Evolutionary conservation across 1,140 invertebrate genomes (phyloP), one percentile per base, ranked within the genome.

Genomic region (Hesperophylax magnus): DNA sequence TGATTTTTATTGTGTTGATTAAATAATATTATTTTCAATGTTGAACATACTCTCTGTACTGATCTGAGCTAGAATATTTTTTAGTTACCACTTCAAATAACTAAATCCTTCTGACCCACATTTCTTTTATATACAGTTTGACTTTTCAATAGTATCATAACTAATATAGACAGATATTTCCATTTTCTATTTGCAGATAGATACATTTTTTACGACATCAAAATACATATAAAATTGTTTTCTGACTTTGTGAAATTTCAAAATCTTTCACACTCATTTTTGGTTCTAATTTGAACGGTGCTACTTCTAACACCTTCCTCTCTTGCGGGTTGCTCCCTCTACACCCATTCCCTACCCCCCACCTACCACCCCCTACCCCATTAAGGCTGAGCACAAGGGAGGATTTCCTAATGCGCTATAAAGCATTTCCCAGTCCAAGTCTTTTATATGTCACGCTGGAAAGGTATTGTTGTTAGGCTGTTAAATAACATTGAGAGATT

Each of bases 231-330:
- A n/a, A n/a, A n/a, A n/a, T n/a, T n/a, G n/a, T n/a, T n/a, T n/a
- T n/a, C n/a, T n/a, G n/a, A n/a, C n/a, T n/a, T n/a, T n/a, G n/a
- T n/a, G n/a, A n/a, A n/a, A n/a, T n/a, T n/a, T n/a, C n/a, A 47
- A 71, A 47, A 39, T 71, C 67, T 71, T 22, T 61, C 39, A 53
- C 47, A 52, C 76, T 9, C n/a, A 27, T 74, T 65, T 76, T 72
- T 69, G 22, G 60, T 39, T 78, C 63, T 83, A 83, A 83, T 83
- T 83, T 83, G 77, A 83, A 83, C 81, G 79, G 78, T n/a, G 82
- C 79, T 79, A 78, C 78, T 83, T 81, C 61, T 78, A 74, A 81
- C 79, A 83, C 79, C 82, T 83, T 81, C 77, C 76, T 78, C 78
- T 79, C 72, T 78, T 60, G 27, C 24, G n/a, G 3, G n/a, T 18